These are phyloP conservation scores for Alsophila aescularia DNA, from an alignment of 2,888 invertebrate genomes.

Conservation along the genomic window DNA sequence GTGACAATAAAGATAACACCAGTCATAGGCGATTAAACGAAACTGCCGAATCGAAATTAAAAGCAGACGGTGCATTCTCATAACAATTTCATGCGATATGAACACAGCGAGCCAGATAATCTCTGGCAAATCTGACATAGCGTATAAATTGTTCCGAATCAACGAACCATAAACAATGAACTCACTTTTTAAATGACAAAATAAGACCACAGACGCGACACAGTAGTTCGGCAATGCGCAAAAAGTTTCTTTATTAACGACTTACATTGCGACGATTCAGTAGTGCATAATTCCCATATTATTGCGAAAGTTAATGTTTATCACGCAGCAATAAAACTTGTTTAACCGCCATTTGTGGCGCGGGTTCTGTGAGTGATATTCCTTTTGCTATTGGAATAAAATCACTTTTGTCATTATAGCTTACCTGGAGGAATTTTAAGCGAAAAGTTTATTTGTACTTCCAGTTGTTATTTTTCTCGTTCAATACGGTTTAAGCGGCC, in stretches of 20 bases:
- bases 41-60: constrained; percentile 45
- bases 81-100: constrained; percentile 53
- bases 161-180: constrained; percentile 48
- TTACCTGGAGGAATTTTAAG: too few species aligned
- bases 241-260: constrained; percentile 65
- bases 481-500: too few species aligned
- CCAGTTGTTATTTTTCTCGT: too few species aligned
- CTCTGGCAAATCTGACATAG: constrained; percentile 50
- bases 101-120: constrained; percentile 45
- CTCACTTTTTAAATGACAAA: constrained; percentile 39
- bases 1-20: constrained; percentile 36
- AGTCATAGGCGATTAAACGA: constrained; percentile 33
- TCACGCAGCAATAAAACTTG: constrained; percentile 37
- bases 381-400: neutral
- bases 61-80: constrained; percentile 44
- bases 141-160: constrained; percentile 47
- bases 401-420: neutral
- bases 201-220: constrained; percentile 39
- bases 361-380: constrained; percentile 6
- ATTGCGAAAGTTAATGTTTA: constrained; percentile 51
- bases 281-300: constrained; percentile 56
- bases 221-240: constrained; percentile 51
- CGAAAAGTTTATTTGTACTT: neutral
- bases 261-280: constrained; percentile 52
- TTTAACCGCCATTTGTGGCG: constrained; percentile 18